Evolutionary conservation across 2,888 invertebrate genomes (phyloP).

Genomic region (Andricus curvator): DNA sequence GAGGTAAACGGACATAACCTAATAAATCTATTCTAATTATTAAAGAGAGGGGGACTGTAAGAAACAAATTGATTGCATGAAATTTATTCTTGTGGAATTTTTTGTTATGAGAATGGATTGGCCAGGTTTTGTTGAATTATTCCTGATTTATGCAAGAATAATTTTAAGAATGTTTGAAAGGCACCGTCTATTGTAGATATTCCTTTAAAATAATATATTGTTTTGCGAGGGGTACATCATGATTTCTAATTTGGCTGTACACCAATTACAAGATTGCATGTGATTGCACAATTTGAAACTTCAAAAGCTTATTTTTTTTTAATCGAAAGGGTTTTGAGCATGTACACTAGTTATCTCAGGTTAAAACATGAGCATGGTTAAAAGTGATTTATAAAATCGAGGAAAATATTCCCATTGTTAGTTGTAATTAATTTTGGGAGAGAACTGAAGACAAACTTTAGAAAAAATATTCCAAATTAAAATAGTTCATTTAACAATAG

Average conservation of each 20-base stretch:
- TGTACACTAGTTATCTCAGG: too few species aligned
- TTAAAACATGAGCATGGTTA: too few species aligned
- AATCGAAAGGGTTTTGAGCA: neutral
- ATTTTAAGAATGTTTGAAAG: conserved; percentile 14
- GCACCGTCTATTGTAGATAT: conserved; percentile 52
- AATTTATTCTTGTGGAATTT: neutral
- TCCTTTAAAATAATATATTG: conserved; percentile 44
- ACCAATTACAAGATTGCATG: neutral
- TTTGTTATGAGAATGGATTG: too few species aligned
- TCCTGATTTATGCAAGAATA: neutral
- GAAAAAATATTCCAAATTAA: too few species aligned
- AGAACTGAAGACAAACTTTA: too few species aligned
- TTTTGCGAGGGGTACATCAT: neutral
- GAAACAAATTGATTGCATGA: neutral
- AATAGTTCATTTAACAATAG: too few species aligned
- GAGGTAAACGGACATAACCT: neutral
- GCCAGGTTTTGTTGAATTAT: too few species aligned
- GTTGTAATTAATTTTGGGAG: too few species aligned
- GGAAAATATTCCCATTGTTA: too few species aligned
- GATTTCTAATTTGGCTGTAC: neutral
- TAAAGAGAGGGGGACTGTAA: neutral
- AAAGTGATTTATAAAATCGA: too few species aligned
- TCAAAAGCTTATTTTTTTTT: neutral
- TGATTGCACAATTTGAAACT: neutral
- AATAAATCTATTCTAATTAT: neutral